Conservation (phyloP, 2,888 invertebrate genomes). For the Willowsia nigromaculata region DNA sequence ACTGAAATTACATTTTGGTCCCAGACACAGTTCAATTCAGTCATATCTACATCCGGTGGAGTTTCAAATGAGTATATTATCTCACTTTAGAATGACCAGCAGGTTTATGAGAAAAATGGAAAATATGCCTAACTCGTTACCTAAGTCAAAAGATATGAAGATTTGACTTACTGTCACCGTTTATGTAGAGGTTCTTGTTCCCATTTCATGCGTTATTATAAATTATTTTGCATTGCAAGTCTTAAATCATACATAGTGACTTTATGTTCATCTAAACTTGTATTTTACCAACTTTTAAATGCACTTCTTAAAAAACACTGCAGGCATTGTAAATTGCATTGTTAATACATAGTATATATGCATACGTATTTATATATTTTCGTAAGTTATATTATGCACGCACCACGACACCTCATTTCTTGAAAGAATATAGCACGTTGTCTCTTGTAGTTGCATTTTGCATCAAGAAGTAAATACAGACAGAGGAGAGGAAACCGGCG, state of each 20-base stretch:
- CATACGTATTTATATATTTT: neutral
- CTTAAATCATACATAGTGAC: neutral
- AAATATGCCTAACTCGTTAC: neutral
- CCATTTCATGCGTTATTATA: slow-evolving; percentile 51
- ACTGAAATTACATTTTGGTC: too few species aligned
- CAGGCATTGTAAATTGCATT: too few species aligned
- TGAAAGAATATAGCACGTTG: neutral
- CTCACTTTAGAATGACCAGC: too few species aligned
- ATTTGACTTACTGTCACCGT: neutral
- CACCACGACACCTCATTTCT: neutral
- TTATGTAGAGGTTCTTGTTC: slow-evolving; percentile 36
- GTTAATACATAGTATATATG: too few species aligned
- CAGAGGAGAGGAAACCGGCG: slow-evolving; percentile 19
- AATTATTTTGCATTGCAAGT: too few species aligned
- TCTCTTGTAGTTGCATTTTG: neutral
- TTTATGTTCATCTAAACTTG: too few species aligned
- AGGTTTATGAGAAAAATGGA: slow-evolving; percentile 30
- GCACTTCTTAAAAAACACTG: neutral
- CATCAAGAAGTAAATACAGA: neutral
- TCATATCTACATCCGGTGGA: too few species aligned
- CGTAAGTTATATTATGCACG: neutral
- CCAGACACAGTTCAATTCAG: too few species aligned
- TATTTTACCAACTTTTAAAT: too few species aligned
- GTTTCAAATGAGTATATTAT: too few species aligned
- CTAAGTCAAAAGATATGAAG: neutral